Conservation (phyloP, 1,140 invertebrate species). For the Lordiphosa mommai region DNA sequence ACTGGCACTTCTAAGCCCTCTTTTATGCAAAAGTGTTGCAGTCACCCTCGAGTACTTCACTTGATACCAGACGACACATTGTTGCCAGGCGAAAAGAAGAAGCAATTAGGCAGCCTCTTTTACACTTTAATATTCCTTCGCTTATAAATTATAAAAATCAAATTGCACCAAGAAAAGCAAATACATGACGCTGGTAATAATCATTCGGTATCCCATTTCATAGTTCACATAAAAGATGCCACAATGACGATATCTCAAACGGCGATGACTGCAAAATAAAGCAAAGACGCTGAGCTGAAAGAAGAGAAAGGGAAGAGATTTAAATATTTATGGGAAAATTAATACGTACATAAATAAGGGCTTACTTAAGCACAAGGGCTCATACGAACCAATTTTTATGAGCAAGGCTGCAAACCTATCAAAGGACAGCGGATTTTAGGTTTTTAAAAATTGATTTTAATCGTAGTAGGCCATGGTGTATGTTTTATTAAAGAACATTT, state of each 20-base stretch:
- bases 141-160: slow-evolving; percentile 26
- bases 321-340: no score
- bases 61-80: slow-evolving; percentile 21
- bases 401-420: no score
- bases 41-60: not conserved
- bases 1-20: slow-evolving; percentile 26
- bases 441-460: no score
- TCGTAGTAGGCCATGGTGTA: no score
- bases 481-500: no score
- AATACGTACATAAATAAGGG: no score
- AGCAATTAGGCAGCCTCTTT: not conserved
- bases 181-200: slow-evolving; percentile 21
- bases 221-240: slow-evolving; percentile 39
- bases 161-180: slow-evolving; percentile 29
- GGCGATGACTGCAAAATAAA: slow-evolving; percentile 27
- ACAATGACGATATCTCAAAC: slow-evolving; percentile 28
- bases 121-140: not conserved
- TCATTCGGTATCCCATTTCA: slow-evolving; percentile 37
- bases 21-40: slow-evolving; percentile 5
- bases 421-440: no score
- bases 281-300: slow-evolving; percentile 22
- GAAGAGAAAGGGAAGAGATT: not conserved
- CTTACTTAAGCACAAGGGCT: no score
- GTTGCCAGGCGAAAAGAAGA: no score
- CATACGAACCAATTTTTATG: no score